phyloP scores from a whole-genome alignment of 2,113 vertebrate genomes.

The Gavia stellata region DNA sequence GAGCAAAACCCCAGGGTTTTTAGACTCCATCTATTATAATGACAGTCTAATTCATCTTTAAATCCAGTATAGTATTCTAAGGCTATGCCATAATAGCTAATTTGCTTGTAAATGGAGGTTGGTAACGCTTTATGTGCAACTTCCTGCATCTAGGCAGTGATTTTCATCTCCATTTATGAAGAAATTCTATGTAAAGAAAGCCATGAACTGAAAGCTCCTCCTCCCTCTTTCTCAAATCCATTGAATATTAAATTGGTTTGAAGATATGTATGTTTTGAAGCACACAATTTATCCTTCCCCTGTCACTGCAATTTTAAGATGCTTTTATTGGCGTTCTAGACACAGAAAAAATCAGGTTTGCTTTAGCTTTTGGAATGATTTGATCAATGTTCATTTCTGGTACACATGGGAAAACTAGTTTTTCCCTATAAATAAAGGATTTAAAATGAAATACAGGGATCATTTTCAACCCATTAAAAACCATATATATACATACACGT shows the following conservation, averaged over 20 bases:
- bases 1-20: not conserved
- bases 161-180: not conserved
- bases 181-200: not conserved
- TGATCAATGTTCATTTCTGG: not conserved
- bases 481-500: no score
- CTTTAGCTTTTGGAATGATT: not conserved
- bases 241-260: conserved; percentile 10
- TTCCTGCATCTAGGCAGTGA: not conserved
- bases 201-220: not conserved
- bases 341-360: not conserved
- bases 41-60: not conserved
- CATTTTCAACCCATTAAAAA: not conserved
- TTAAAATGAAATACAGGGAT: not conserved
- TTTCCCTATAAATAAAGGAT: not conserved
- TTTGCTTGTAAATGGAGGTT: conserved; percentile 20
- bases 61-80: not conserved
- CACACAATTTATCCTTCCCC: not conserved
- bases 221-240: not conserved
- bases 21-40: not conserved
- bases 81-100: not conserved
- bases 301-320: not conserved
- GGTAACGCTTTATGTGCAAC: not conserved
- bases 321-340: not conserved
- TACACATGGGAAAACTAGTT: not conserved
- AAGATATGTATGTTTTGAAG: not conserved